A percentile compares a stretch with the other conserved stretches of the same genome.
Conservation (phyloP, 2,797 vertebrate species). For the Echeneis naucrates region DNA sequence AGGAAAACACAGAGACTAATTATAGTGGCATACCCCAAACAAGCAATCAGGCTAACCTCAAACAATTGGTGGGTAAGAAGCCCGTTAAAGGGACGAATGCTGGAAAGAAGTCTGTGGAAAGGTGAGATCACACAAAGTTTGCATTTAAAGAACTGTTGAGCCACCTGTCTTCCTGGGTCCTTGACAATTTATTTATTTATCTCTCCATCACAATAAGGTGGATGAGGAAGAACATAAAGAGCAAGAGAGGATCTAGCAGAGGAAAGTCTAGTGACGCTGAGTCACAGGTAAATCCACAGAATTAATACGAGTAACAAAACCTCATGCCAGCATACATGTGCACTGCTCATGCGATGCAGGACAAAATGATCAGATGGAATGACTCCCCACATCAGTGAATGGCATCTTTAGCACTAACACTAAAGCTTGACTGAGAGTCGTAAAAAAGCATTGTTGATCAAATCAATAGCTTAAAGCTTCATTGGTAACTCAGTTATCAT, state of each 20-base stretch:
- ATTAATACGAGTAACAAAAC: neutral
- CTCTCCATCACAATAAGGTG: slow-evolving; percentile 39
- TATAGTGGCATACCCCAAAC: neutral
- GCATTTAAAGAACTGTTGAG: neutral
- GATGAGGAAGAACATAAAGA: slow-evolving; percentile 13
- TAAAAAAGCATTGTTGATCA: no score
- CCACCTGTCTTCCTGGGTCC: neutral
- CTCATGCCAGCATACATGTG: neutral
- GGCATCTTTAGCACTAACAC: no score
- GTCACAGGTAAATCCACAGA: slow-evolving; percentile 44
- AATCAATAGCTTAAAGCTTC: no score
- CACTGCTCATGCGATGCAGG: no score
- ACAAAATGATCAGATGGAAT: no score
- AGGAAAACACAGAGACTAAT: neutral
- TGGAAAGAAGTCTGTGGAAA: slow-evolving; percentile 1
- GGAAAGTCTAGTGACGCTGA: neutral
- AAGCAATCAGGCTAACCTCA: neutral
- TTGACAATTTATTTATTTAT: neutral
- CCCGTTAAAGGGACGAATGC: neutral
- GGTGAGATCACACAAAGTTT: slow-evolving; percentile 16
- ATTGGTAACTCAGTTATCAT: no score
- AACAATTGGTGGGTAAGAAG: slow-evolving; percentile 6
- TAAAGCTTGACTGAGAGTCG: no score
- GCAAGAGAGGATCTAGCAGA: neutral
- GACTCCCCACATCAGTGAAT: no score